Percentiles rank a stretch among this genome's conserved stretches.
phyloP scores from a whole-genome alignment of 2,113 vertebrate species.

The Mungos mungo region DNA sequence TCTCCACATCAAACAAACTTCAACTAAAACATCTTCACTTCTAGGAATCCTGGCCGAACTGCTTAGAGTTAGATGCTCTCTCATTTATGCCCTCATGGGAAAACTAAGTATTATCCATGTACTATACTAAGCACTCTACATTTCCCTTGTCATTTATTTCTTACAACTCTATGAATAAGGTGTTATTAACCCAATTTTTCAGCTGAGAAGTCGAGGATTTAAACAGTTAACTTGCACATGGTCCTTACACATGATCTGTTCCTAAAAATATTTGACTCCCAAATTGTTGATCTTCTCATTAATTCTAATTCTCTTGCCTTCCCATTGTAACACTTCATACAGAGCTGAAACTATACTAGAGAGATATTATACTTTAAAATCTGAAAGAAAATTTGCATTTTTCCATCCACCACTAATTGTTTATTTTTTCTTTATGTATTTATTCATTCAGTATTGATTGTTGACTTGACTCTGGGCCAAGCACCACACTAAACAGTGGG shows the following conservation, averaged over 20 bases:
- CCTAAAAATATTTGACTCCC: not conserved
- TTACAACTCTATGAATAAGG: not conserved
- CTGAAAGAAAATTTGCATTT: not conserved
- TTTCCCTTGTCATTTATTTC: not conserved
- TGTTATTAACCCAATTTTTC: not conserved
- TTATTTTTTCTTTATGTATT: not conserved
- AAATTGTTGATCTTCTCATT: not conserved
- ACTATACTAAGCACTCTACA: not conserved
- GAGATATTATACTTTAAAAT: not conserved
- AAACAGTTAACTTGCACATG: not conserved
- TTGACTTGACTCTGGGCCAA: not conserved
- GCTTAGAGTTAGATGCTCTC: not conserved
- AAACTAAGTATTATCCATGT: not conserved
- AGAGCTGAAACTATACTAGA: not conserved
- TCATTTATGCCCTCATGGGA: accelerated
- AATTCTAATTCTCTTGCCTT: not conserved
- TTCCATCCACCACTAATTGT: not conserved
- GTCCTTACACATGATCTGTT: not conserved
- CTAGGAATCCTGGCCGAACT: not conserved
- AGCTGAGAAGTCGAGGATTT: not conserved
- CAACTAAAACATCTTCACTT: not conserved
- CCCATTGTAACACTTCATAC: not conserved
- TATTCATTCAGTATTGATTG: not conserved
- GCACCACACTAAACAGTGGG: not conserved
- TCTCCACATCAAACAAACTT: not conserved